A percentile compares a stretch with the other conserved stretches of the same genome.
phyloP scores from a whole-genome alignment of 1,140 invertebrate genomes.

The Archegozetes longisetosus region DNA sequence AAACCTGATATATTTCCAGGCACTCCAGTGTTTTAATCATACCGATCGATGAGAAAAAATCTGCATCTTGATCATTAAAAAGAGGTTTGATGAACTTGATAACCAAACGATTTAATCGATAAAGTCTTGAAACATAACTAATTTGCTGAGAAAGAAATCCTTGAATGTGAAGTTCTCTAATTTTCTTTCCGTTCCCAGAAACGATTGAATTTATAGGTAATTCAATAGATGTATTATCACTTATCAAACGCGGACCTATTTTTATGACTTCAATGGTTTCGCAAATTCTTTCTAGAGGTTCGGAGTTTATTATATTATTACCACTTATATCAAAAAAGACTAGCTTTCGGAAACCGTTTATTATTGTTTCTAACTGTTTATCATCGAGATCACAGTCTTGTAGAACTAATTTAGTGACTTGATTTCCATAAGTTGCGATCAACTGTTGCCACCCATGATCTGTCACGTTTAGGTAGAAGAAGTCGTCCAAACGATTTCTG shows the following conservation, averaged over 20 bases:
- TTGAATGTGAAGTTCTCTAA: conserved; percentile 5
- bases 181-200: not conserved
- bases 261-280: not conserved
- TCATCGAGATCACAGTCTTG: conserved; percentile 10
- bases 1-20: conserved; percentile 8
- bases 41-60: not conserved
- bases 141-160: conserved; percentile 1
- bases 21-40: not conserved
- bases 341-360: conserved; percentile 4
- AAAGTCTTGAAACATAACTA: not conserved
- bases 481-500: conserved; percentile 1
- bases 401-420: not conserved
- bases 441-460: conserved; percentile 3
- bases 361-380: not conserved
- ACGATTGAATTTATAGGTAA: not conserved
- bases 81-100: conserved; percentile 7
- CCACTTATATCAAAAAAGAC: not conserved
- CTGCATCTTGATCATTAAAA: not conserved
- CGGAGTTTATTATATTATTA: not conserved
- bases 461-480: conserved; percentile 3
- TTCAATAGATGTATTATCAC: not conserved
- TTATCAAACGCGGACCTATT: not conserved
- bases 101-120: not conserved
- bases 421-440: not conserved
- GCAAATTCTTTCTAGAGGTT: not conserved